Evolutionary conservation across 2,113 vertebrate genomes (phyloP).

Genomic region (Rhea americana): DNA sequence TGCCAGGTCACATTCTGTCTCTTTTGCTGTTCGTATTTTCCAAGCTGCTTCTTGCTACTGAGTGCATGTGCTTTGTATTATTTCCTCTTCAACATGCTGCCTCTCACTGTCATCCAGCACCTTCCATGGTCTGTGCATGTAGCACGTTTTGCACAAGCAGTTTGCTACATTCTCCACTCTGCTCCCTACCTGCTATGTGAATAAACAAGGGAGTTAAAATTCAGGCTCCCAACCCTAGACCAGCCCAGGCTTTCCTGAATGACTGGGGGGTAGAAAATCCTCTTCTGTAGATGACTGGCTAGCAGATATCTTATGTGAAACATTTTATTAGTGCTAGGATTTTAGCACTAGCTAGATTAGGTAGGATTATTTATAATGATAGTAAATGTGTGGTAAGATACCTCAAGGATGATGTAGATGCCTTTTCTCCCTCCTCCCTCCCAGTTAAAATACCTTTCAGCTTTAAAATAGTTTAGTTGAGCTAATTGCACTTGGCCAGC

Average conservation of each 20-base stretch:
- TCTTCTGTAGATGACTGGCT: neutral
- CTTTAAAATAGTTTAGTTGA: neutral
- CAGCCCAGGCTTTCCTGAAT: neutral
- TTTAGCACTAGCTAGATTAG: neutral
- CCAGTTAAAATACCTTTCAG: neutral
- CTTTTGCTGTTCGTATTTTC: neutral
- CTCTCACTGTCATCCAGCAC: neutral
- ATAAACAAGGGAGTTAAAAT: neutral
- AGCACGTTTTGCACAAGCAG: fast-evolving
- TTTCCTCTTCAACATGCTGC: neutral
- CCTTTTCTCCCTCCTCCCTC: too few species aligned
- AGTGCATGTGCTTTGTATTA: neutral
- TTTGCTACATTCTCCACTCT: neutral
- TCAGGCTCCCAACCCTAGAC: neutral
- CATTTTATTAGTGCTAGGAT: neutral
- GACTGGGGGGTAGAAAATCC: neutral
- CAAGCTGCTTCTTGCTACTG: neutral
- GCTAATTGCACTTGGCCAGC: neutral
- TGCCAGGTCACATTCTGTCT: neutral
- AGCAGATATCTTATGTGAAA: neutral
- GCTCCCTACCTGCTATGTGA: neutral
- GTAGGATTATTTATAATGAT: neutral
- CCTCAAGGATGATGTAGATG: neutral
- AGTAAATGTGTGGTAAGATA: neutral
- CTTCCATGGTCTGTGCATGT: neutral